Conservation (phyloP, 2,797 vertebrate genomes). For the Hephaestus fuliginosus region DNA sequence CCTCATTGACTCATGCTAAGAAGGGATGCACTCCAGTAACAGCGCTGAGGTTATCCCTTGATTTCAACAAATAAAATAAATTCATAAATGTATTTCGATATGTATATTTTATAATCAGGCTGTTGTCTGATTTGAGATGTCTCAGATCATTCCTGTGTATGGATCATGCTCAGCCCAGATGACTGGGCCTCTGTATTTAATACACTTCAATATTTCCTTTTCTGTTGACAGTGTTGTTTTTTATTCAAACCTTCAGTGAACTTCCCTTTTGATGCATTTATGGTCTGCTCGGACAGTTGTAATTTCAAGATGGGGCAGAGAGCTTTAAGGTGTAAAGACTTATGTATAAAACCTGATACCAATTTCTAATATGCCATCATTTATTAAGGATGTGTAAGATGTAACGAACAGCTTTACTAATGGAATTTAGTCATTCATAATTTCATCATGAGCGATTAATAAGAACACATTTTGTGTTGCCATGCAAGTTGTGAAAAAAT, state of each 20-base stretch:
- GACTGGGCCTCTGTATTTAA: background rate
- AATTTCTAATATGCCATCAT: background rate
- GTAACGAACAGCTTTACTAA: background rate
- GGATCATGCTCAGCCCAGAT: background rate
- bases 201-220: background rate
- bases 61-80: background rate
- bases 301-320: background rate
- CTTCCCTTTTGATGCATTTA: background rate
- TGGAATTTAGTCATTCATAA: too few species aligned
- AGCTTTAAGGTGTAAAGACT: background rate
- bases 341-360: background rate
- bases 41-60: background rate
- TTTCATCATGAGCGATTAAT: background rate
- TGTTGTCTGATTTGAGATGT: too few species aligned
- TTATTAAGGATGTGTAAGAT: background rate
- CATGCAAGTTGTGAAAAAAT: background rate
- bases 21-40: background rate
- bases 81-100: background rate
- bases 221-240: background rate
- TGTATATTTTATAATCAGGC: too few species aligned
- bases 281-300: background rate
- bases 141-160: too few species aligned
- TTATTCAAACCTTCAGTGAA: background rate
- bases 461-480: background rate
- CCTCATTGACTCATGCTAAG: background rate